These are phyloP conservation scores for Melanotaenia boesemani DNA, from an alignment of 2,797 vertebrate species.

Conservation along the genomic window DNA sequence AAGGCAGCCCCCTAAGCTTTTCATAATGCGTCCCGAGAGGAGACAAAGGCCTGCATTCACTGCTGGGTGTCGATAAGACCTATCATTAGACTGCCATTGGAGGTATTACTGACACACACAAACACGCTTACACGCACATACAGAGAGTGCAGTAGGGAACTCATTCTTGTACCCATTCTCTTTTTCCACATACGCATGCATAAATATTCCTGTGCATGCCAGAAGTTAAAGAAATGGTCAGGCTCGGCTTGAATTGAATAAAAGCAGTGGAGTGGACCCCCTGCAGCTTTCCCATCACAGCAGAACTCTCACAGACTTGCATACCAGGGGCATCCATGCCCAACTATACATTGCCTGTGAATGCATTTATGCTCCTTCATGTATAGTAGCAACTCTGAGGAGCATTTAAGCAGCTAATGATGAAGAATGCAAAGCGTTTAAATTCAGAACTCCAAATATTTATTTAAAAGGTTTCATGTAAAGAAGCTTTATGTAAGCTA, in stretches of 20 bases:
- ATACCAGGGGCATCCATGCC: constrained; percentile 26
- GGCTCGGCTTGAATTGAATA: constrained; percentile 66
- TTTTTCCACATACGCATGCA: constrained; percentile 46
- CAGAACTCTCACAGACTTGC: constrained; percentile 58
- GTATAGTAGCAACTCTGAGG: constrained; percentile 9
- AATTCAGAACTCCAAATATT: background rate
- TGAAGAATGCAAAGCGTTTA: background rate
- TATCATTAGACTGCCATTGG: constrained; percentile 82
- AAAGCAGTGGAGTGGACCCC: constrained; percentile 66
- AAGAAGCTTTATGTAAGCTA: background rate
- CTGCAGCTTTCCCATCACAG: constrained; percentile 65
- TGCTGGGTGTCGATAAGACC: constrained; percentile 83
- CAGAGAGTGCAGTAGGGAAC: constrained; percentile 53
- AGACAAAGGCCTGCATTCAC: constrained; percentile 82
- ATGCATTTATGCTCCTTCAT: constrained; percentile 13
- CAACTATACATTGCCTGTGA: constrained; percentile 18
- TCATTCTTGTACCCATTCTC: constrained; percentile 55
- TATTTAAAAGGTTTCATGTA: background rate
- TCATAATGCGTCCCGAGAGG: constrained; percentile 75
- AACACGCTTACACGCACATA: constrained; percentile 28
- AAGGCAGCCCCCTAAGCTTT: constrained; percentile 78
- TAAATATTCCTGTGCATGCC: constrained; percentile 57
- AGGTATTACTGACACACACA: constrained; percentile 74
- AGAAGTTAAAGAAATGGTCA: constrained; percentile 59
- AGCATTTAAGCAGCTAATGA: constrained; percentile 11